Evolutionary conservation across 37 sponge, comb jelly and placozoan genomes (phyloP).

Genomic region (Oopsacas minuta): DNA sequence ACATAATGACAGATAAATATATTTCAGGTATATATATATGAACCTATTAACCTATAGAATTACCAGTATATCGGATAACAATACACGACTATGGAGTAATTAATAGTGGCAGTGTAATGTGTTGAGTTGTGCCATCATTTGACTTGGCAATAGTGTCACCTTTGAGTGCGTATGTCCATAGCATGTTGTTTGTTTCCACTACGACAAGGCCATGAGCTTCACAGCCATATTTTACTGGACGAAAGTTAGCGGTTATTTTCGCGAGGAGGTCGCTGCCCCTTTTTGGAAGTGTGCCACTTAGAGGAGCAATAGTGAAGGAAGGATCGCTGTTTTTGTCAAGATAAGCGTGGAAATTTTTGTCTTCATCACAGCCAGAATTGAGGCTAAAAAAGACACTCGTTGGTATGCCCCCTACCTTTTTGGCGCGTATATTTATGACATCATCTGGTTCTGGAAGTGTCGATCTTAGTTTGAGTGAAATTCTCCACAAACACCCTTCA

Average conservation of each 20-base stretch:
- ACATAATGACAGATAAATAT: no score
- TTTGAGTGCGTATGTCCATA: neutral
- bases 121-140: neutral
- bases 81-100: no score
- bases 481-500: neutral
- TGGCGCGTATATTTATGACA: neutral
- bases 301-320: neutral
- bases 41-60: no score
- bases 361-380: conserved; percentile 1
- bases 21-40: no score
- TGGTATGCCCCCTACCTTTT: neutral
- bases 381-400: neutral
- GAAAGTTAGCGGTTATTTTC: neutral
- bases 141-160: neutral
- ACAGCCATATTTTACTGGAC: neutral
- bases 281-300: neutral
- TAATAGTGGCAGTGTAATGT: no score
- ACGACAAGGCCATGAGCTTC: neutral
- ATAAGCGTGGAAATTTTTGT: neutral
- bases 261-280: neutral
- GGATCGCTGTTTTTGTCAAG: neutral
- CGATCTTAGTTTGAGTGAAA: neutral
- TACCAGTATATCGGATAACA: no score
- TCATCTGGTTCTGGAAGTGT: neutral
- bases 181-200: neutral